Percentiles rank a stretch among this genome's conserved stretches.
Evolutionary conservation across 2,113 vertebrate genomes (phyloP).

Genomic region (Anoplopoma fimbria): DNA sequence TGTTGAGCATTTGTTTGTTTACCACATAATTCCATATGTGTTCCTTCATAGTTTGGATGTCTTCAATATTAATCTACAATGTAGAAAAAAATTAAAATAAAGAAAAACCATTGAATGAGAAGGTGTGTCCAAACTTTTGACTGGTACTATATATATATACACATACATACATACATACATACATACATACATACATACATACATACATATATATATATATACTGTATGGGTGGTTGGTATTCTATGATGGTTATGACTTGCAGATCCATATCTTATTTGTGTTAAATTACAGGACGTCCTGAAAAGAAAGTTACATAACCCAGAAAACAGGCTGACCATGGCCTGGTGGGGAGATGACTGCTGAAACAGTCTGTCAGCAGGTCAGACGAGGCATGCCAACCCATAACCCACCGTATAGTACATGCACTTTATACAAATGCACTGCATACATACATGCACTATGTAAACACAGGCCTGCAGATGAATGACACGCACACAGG

Average conservation of each 20-base stretch:
- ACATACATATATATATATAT: no score
- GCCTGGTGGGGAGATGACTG: constrained; percentile 35
- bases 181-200: no score
- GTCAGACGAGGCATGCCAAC: not conserved
- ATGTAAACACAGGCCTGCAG: not conserved
- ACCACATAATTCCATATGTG: no score
- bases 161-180: no score
- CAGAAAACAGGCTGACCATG: not conserved
- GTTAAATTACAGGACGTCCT: not conserved
- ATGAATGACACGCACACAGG: not conserved
- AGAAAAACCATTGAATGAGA: no score
- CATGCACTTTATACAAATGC: not conserved
- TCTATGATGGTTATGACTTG: not conserved
- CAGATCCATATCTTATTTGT: not conserved
- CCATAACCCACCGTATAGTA: not conserved
- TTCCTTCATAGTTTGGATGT: no score
- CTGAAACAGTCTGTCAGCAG: not conserved
- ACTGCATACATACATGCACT: not conserved
- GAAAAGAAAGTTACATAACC: constrained; percentile 49
- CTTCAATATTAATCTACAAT: no score
- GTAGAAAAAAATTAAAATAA: no score
- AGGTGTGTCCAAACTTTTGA: no score
- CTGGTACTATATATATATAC: no score
- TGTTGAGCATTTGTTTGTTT: no score
- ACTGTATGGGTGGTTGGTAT: not conserved